These are phyloP conservation scores for Sphaerolaimus hirsutus DNA, from an alignment of 2,888 invertebrate genomes.

Conservation along the genomic window DNA sequence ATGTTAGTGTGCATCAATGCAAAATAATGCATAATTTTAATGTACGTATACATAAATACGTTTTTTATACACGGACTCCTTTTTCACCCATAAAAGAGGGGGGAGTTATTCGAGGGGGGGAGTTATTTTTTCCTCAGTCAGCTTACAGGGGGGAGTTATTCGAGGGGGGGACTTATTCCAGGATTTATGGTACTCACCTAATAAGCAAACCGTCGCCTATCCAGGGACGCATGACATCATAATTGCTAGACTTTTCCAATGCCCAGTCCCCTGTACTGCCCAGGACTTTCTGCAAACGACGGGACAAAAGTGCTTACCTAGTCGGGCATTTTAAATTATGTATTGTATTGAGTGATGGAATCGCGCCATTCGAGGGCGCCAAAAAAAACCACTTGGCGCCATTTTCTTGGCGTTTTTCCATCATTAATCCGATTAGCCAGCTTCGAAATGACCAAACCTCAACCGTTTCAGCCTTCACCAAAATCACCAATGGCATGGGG, in stretches of 20 bases:
- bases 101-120: too few species aligned
- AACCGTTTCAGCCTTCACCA: not conserved
- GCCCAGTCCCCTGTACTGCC: not conserved
- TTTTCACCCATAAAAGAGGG: too few species aligned
- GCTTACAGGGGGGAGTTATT: too few species aligned
- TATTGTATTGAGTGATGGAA: not conserved
- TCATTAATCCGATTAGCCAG: too few species aligned
- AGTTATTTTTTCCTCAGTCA: too few species aligned
- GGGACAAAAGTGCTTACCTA: not conserved
- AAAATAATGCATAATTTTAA: too few species aligned
- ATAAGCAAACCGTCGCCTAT: conserved; percentile 28
- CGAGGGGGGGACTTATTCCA: too few species aligned
- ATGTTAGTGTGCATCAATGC: too few species aligned
- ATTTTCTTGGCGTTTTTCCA: too few species aligned
- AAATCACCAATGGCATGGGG: not conserved
- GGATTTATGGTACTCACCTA: conserved; percentile 11
- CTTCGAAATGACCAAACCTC: not conserved
- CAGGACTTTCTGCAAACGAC: not conserved
- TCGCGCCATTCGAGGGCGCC: too few species aligned
- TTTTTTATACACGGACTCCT: too few species aligned
- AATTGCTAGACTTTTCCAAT: conserved; percentile 22
- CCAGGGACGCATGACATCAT: conserved; percentile 27
- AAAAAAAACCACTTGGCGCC: not conserved
- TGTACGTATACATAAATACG: too few species aligned
- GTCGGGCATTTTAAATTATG: not conserved